These are phyloP conservation scores for Macrosoma leucophasiata DNA, from an alignment of 2,888 invertebrate species.

Conservation along the genomic window DNA sequence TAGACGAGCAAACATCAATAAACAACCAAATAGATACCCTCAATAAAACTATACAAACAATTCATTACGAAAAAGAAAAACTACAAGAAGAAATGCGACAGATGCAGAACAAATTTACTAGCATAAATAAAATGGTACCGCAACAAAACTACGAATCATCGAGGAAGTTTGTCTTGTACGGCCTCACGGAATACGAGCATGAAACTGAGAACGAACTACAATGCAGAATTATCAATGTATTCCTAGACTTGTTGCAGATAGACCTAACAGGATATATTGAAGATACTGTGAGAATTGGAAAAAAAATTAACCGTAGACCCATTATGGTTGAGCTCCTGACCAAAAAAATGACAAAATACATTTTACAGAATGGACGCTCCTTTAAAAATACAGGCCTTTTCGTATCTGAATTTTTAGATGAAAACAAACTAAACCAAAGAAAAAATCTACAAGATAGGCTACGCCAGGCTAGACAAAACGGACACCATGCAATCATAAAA, in stretches of 20 bases:
- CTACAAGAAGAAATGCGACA: background rate
- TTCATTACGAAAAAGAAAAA: too few relatives aligned
- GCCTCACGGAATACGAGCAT: conserved; percentile 6
- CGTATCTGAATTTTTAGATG: conserved; percentile 10
- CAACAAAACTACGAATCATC: too few relatives aligned
- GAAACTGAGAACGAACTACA: conserved; percentile 11
- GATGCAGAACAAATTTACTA: background rate
- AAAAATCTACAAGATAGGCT: conserved; percentile 2
- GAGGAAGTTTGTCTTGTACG: conserved; percentile 10
- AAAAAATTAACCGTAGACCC: conserved; percentile 7
- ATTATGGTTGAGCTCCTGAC: conserved; percentile 11
- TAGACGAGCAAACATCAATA: background rate
- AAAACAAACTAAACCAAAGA: conserved; percentile 4
- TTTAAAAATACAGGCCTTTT: conserved; percentile 12
- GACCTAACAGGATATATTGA: conserved; percentile 11
- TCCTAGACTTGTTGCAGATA: conserved; percentile 7
- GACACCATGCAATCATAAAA: conserved; percentile 2
- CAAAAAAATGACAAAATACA: conserved; percentile 12
- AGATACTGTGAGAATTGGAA: conserved; percentile 9
- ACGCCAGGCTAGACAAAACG: conserved; percentile 2
- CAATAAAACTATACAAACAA: conserved; percentile 1
- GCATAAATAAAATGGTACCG: too few relatives aligned
- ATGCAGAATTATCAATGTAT: conserved; percentile 2
- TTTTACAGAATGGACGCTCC: conserved; percentile 4
- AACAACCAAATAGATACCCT: conserved; percentile 1